These are phyloP conservation scores for Synergus laeviventris DNA, from an alignment of 2,888 invertebrate genomes.

Conservation along the genomic window DNA sequence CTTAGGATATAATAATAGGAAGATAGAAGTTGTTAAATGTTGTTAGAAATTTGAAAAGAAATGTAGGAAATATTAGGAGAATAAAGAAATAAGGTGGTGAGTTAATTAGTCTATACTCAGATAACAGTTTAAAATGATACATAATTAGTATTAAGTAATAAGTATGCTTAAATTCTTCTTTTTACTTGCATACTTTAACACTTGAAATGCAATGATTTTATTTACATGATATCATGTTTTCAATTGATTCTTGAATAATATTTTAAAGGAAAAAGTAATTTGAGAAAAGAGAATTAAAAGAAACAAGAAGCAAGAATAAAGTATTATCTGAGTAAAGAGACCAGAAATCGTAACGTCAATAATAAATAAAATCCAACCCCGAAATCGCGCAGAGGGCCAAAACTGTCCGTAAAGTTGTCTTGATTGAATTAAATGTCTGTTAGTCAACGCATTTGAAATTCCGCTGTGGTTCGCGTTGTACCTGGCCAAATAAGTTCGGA, in stretches of 20 bases:
- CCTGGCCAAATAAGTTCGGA: background rate
- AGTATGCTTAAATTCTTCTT: no score
- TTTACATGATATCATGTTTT: no score
- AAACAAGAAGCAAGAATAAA: no score
- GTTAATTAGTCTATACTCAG: background rate
- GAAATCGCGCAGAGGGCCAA: conserved; percentile 15
- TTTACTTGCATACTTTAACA: no score
- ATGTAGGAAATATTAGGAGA: background rate
- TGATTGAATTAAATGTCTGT: background rate
- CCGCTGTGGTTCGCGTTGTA: background rate
- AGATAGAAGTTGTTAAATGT: background rate
- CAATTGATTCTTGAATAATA: no score
- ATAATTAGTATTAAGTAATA: no score
- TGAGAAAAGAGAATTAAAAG: no score
- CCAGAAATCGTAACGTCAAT: background rate
- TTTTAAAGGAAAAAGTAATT: no score
- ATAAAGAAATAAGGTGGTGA: background rate
- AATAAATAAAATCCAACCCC: background rate
- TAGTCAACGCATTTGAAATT: background rate
- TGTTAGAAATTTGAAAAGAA: background rate
- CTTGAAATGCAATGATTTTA: no score
- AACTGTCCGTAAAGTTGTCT: background rate
- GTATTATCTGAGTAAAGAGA: background rate
- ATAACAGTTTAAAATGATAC: no score
- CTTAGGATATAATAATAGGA: background rate